A percentile compares a stretch with the other conserved stretches of the same genome.
These are phyloP conservation scores for Hemibates koningsi DNA, from an alignment of 2,113 vertebrate species.

Conservation along the genomic window DNA sequence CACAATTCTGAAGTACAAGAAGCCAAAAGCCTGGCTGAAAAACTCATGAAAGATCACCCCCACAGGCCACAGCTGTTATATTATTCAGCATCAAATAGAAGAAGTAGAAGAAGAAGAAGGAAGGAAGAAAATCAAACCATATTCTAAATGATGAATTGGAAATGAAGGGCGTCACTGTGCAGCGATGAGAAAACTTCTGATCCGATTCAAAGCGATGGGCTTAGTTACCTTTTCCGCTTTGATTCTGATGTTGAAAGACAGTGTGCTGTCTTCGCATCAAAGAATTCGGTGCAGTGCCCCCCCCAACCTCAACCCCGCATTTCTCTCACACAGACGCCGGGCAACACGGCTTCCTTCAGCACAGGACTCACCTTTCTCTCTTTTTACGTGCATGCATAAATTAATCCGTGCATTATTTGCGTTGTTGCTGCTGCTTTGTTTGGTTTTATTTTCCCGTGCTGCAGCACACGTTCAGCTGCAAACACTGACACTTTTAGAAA, in stretches of 20 bases:
- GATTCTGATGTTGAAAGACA: slow-evolving; percentile 47
- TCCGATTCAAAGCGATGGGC: slow-evolving; percentile 9
- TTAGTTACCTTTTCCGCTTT: slow-evolving; percentile 20
- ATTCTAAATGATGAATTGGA: background rate
- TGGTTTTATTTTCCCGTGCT: background rate
- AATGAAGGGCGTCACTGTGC: background rate
- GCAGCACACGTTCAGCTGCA: background rate
- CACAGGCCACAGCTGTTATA: background rate
- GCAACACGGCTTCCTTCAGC: background rate
- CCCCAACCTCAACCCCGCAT: background rate
- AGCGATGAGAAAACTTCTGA: background rate
- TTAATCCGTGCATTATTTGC: background rate
- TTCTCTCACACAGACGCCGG: background rate
- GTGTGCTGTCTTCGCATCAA: slow-evolving; percentile 26
- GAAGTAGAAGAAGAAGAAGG: background rate
- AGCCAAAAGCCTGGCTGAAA: background rate
- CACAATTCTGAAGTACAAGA: background rate
- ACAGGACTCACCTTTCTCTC: background rate
- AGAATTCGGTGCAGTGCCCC: slow-evolving; percentile 1
- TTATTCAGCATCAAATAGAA: background rate
- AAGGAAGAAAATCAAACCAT: background rate
- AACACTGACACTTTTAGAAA: background rate
- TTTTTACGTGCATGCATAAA: background rate
- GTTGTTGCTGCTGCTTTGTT: background rate
- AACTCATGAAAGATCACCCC: background rate